Percentiles rank a stretch among this genome's conserved stretches.
These are phyloP conservation scores for Nemotelus nigrinus DNA, from an alignment of 2,888 invertebrate genomes.

Conservation along the genomic window DNA sequence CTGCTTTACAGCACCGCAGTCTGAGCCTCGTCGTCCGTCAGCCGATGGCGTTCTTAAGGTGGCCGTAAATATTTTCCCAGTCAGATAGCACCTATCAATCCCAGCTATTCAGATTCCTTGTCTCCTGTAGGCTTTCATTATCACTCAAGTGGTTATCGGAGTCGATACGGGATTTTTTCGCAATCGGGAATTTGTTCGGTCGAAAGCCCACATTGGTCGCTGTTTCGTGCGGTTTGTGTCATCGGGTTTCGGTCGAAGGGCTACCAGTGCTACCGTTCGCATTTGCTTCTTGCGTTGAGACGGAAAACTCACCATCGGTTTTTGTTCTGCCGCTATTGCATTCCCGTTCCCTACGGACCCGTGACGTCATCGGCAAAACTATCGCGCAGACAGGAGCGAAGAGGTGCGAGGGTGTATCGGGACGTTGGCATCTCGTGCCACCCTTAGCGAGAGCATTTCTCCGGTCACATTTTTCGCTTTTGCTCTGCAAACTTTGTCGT, in stretches of 20 bases:
- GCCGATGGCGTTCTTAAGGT: slow-evolving; percentile 35
- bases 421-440: slow-evolving; percentile 11
- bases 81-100: neutral
- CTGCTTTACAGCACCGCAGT: slow-evolving; percentile 33
- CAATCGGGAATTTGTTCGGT: neutral
- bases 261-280: slow-evolving; percentile 7
- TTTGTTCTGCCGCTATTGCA: slow-evolving; percentile 14
- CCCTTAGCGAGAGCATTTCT: slow-evolving; percentile 20
- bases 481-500: slow-evolving; percentile 19
- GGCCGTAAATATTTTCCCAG: neutral
- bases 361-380: slow-evolving; percentile 37
- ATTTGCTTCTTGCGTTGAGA: neutral
- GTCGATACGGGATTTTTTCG: neutral
- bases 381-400: slow-evolving; percentile 5
- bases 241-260: slow-evolving; percentile 1
- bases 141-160: neutral
- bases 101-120: neutral
- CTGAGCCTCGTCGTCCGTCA: slow-evolving; percentile 39
- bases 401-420: neutral
- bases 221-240: neutral
- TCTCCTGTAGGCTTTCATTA: neutral
- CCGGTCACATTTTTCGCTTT: neutral
- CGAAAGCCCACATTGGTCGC: neutral
- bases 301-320: slow-evolving; percentile 26
- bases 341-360: slow-evolving; percentile 16